Conservation (phyloP, 2,888 invertebrate genomes). For the Aspidapion aeneum region DNA sequence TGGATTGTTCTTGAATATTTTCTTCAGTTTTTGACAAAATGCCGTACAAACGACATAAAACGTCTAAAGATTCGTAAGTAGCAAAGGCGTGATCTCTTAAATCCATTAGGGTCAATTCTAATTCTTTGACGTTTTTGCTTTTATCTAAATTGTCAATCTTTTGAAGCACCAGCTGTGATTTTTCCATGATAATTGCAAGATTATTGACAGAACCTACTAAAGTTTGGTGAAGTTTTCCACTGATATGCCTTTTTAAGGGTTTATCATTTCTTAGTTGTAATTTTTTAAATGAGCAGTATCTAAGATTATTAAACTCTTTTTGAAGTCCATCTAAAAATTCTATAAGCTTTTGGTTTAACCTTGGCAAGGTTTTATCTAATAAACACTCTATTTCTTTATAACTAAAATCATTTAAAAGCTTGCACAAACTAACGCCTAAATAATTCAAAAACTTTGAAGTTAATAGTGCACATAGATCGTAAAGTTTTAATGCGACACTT, state of each 20-base stretch:
- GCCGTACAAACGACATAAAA: constrained; percentile 33
- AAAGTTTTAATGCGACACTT: constrained; percentile 12
- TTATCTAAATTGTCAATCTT: constrained; percentile 22
- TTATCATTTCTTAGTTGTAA: constrained; percentile 18
- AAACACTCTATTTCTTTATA: constrained; percentile 10
- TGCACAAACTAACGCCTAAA: constrained; percentile 24
- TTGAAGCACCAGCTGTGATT: constrained; percentile 26
- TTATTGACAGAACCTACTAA: constrained; percentile 29
- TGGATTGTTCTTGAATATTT: neutral
- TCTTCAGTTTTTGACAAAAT: constrained; percentile 25
- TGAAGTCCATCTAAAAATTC: constrained; percentile 17
- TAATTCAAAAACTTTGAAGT: constrained; percentile 32
- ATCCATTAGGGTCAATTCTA: constrained; percentile 27
- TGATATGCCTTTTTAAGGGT: constrained; percentile 14
- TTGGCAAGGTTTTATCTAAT: constrained; percentile 20
- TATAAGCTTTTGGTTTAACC: constrained; percentile 15
- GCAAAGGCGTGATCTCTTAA: constrained; percentile 31
- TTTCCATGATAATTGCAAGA: constrained; percentile 32
- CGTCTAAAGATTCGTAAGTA: constrained; percentile 35
- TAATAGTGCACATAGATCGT: constrained; percentile 29
- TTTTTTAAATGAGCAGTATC: constrained; percentile 23
- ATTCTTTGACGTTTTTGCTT: constrained; percentile 13
- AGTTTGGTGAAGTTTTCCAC: constrained; percentile 29
- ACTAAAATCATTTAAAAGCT: constrained; percentile 4
- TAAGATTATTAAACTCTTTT: constrained; percentile 27